Conservation (phyloP, 2,797 vertebrate species). For the Onychomys arenicola region DNA sequence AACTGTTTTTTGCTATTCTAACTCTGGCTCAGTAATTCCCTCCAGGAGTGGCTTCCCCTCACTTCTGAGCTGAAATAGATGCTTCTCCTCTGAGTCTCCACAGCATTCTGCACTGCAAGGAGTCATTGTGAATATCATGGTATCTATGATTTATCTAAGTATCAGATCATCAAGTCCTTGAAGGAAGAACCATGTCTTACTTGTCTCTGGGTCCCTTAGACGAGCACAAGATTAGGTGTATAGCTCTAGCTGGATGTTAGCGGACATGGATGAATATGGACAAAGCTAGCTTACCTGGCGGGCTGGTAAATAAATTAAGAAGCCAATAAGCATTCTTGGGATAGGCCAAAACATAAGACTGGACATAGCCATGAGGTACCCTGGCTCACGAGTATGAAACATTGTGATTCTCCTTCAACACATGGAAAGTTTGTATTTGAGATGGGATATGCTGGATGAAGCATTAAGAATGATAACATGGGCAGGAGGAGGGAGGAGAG, state of each 20-base stretch:
- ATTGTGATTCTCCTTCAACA: background rate
- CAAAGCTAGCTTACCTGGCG: slow-evolving; percentile 32
- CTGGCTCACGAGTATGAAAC: background rate
- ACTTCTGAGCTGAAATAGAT: background rate
- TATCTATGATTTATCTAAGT: background rate
- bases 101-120: background rate
- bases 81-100: background rate
- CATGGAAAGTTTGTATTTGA: background rate
- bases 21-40: slow-evolving; percentile 27
- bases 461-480: background rate
- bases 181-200: slow-evolving; percentile 34
- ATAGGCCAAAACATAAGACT: background rate
- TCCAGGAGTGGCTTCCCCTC: background rate
- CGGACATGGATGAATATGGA: background rate
- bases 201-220: background rate
- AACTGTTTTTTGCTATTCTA: slow-evolving; percentile 18
- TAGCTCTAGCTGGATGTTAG: background rate
- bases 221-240: background rate
- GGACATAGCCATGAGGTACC: background rate
- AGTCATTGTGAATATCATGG: background rate
- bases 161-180: background rate
- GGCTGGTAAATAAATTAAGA: background rate
- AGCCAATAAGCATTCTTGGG: background rate
- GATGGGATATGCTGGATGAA: background rate
- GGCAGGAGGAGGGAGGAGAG: too few species aligned